Evolutionary conservation across 2,888 invertebrate species (phyloP).

Genomic region (Chydorus sphaericus): DNA sequence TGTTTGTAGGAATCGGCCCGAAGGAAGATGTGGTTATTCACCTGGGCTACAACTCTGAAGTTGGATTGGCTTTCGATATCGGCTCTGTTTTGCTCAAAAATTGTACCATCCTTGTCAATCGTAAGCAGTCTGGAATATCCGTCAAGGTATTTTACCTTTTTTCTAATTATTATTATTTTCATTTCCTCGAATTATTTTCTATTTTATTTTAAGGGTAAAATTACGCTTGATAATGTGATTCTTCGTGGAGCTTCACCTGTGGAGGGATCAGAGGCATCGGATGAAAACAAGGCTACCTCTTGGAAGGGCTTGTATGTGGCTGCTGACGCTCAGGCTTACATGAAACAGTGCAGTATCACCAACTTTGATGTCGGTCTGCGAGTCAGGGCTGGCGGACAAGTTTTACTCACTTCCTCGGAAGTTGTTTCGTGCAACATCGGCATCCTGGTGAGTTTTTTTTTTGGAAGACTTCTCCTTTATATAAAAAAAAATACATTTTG

Average conservation of each 20-base stretch:
- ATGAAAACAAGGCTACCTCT: neutral
- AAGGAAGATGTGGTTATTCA: constrained; percentile 5
- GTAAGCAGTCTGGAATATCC: neutral
- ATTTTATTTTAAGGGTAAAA: neutral
- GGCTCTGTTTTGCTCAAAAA: neutral
- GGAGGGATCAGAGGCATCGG: neutral
- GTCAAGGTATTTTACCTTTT: neutral
- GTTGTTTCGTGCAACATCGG: constrained; percentile 2
- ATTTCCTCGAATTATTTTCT: no score
- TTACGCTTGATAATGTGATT: neutral
- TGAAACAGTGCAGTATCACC: neutral
- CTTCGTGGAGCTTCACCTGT: neutral
- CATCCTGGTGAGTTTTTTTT: neutral
- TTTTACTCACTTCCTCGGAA: neutral
- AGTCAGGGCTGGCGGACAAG: neutral
- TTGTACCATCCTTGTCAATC: neutral
- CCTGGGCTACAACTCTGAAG: neutral
- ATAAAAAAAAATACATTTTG: no score
- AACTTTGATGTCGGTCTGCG: constrained; percentile 10
- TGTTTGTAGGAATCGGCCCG: neutral
- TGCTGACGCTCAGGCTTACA: neutral
- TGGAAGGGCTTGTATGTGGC: constrained; percentile 4
- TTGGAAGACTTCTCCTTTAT: no score
- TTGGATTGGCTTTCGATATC: neutral
- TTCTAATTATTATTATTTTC: no score